Evolutionary conservation across 2,113 vertebrate genomes (phyloP).

Genomic region (Ammodramus savannarum): DNA sequence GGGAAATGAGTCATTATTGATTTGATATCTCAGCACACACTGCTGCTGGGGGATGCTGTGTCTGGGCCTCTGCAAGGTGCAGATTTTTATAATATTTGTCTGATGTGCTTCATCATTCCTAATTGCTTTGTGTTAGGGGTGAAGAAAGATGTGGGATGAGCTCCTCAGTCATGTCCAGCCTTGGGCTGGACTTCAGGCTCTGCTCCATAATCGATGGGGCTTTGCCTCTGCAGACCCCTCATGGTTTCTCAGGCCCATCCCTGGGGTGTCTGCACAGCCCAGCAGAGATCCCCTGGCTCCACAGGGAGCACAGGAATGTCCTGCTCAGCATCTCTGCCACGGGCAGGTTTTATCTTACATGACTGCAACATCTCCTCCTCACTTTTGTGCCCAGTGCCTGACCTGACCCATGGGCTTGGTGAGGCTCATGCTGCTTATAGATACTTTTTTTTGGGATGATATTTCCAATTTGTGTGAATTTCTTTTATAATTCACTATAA

Average conservation of each 20-base stretch:
- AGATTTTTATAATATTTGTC: not conserved
- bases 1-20: conserved; percentile 27
- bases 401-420: not conserved
- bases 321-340: not conserved
- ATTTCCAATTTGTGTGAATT: not conserved
- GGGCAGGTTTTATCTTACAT: not conserved
- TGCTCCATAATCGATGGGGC: rapidly evolving
- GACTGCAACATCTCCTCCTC: not conserved
- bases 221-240: not conserved
- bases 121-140: not conserved
- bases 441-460: not conserved
- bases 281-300: not conserved
- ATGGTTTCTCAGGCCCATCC: not conserved
- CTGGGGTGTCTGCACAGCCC: not conserved
- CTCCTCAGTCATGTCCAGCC: not conserved
- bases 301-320: rapidly evolving
- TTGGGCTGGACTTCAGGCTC: not conserved
- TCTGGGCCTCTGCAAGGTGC: not conserved
- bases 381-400: not conserved
- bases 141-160: not conserved
- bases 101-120: not conserved
- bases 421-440: rapidly evolving
- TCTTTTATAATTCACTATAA: not conserved
- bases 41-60: not conserved
- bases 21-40: not conserved